Evolutionary conservation across 2,797 vertebrate genomes (phyloP).

Genomic region (Petrocephalus sullivani): DNA sequence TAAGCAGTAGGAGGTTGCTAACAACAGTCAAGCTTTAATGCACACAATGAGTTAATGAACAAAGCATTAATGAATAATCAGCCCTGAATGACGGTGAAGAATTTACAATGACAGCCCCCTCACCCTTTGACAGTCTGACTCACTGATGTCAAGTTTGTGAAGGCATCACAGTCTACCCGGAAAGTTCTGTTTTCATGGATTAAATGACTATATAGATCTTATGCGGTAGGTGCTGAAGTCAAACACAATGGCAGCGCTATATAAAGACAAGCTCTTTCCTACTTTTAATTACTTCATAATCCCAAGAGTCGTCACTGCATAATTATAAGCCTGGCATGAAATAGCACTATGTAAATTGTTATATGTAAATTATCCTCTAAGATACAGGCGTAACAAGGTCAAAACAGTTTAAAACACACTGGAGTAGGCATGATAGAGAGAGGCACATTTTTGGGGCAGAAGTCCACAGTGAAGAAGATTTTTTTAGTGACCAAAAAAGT

Average conservation of each 20-base stretch:
- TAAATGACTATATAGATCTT: neutral
- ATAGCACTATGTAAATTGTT: neutral
- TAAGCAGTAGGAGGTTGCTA: neutral
- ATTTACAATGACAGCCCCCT: slow-evolving; percentile 1
- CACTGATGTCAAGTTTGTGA: neutral
- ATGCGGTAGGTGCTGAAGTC: neutral
- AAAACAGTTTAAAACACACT: neutral
- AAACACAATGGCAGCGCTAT: neutral
- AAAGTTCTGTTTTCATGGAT: neutral
- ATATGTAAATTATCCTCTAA: neutral
- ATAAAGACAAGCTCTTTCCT: neutral
- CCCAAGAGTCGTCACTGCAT: neutral
- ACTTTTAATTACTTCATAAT: slow-evolving; percentile 5
- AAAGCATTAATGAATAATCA: neutral
- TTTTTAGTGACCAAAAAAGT: no score
- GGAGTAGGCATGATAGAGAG: neutral
- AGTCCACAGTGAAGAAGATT: neutral
- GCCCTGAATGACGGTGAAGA: neutral
- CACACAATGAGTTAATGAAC: neutral
- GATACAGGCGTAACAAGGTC: neutral
- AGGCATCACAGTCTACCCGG: neutral
- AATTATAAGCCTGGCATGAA: neutral
- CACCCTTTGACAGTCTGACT: neutral
- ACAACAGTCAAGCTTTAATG: neutral
- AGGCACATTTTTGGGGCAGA: neutral